Percentiles rank a stretch among this genome's conserved stretches.
Conservation (phyloP, 2,797 vertebrate genomes). For the Numenius phaeopus region DNA sequence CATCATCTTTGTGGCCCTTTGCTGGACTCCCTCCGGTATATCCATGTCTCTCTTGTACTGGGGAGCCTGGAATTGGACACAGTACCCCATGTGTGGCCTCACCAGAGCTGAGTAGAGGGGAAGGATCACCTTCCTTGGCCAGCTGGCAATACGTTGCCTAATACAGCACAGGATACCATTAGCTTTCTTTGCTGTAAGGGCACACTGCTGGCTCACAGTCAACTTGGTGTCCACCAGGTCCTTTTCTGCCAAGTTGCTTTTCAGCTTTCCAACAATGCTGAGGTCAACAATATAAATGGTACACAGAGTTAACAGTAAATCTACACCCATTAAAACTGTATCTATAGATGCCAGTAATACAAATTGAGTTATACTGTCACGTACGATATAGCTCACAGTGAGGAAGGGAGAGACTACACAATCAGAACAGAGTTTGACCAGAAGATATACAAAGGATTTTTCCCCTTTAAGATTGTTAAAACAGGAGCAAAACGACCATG, state of each 20-base stretch:
- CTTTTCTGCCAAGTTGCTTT: background rate
- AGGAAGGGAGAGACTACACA: background rate
- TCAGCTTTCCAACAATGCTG: background rate
- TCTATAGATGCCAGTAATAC: background rate
- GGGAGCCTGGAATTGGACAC: background rate
- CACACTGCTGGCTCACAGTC: background rate
- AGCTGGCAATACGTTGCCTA: background rate
- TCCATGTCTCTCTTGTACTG: background rate
- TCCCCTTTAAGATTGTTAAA: background rate
- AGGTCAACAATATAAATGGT: background rate
- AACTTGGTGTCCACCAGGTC: background rate
- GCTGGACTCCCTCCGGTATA: background rate
- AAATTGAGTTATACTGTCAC: background rate
- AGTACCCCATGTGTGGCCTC: background rate
- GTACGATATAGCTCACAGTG: background rate
- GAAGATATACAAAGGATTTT: background rate
- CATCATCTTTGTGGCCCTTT: background rate
- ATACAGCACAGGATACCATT: background rate
- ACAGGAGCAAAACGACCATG: background rate
- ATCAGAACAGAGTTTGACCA: background rate
- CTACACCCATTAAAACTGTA: background rate
- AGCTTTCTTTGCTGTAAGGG: background rate
- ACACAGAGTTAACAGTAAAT: background rate
- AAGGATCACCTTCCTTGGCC: background rate
- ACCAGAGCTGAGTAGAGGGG: background rate